Percentiles rank a stretch among this genome's conserved stretches.
phyloP scores from a whole-genome alignment of 2,113 vertebrate species.

The Steatornis caripensis region DNA sequence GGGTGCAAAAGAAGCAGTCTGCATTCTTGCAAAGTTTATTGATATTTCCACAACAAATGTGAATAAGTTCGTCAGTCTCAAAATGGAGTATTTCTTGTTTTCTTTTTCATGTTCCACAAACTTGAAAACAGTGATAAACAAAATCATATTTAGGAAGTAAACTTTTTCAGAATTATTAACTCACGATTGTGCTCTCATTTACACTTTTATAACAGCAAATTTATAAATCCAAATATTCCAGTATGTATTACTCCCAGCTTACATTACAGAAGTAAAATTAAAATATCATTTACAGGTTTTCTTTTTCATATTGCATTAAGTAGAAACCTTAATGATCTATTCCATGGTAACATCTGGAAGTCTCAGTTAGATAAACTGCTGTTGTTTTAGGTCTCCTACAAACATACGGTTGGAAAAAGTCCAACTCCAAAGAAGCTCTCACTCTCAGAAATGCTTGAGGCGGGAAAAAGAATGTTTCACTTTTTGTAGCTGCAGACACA shows the following conservation, averaged over 20 bases:
- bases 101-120: neutral
- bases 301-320: neutral
- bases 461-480: neutral
- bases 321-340: neutral
- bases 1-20: neutral
- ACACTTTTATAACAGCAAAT: neutral
- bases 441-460: neutral
- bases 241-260: neutral
- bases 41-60: neutral
- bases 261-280: neutral
- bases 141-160: neutral
- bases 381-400: neutral
- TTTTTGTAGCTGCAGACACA: neutral
- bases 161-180: neutral
- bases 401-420: neutral
- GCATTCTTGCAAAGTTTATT: neutral
- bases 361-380: neutral
- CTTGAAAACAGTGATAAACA: neutral
- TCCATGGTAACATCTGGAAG: conserved; percentile 3
- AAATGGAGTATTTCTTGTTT: neutral
- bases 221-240: neutral
- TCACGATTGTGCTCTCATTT: neutral
- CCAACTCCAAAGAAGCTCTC: neutral
- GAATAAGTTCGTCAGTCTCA: neutral
- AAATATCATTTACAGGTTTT: neutral